Evolutionary conservation across 2,113 vertebrate genomes (phyloP).

Genomic region (Taxidea taxus): DNA sequence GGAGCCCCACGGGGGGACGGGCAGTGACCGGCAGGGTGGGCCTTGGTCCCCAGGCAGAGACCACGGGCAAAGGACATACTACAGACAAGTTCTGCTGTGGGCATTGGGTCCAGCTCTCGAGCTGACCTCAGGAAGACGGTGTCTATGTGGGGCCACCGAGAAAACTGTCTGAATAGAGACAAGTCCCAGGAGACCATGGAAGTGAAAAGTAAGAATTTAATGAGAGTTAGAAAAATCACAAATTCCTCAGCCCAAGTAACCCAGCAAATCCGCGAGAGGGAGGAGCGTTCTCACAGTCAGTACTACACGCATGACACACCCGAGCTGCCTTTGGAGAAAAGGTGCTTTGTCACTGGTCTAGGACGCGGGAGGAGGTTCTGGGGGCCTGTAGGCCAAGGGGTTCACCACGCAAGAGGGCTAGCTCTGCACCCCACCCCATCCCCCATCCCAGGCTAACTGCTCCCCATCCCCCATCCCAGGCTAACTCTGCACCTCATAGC

Average conservation of each 20-base stretch:
- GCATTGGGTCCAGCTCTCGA: rapidly evolving
- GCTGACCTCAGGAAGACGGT: background rate
- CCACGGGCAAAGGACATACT: background rate
- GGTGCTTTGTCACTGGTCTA: background rate
- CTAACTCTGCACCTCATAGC: background rate
- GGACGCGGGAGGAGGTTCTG: rapidly evolving
- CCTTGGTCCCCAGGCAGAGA: background rate
- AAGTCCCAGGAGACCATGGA: background rate
- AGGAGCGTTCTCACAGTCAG: background rate
- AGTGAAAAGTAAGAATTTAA: background rate
- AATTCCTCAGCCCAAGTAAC: background rate
- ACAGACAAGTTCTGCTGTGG: rapidly evolving
- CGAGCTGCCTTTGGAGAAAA: background rate
- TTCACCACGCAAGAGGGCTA: rapidly evolving
- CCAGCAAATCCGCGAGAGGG: background rate
- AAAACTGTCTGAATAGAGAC: too few species aligned
- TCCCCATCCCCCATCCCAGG: too few species aligned
- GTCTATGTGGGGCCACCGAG: background rate
- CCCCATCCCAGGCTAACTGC: rapidly evolving
- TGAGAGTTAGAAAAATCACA: background rate
- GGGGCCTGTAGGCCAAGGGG: background rate
- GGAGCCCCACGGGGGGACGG: background rate
- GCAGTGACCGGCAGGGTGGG: background rate
- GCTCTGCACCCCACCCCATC: background rate
- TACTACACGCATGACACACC: rapidly evolving